phyloP scores from a whole-genome alignment of 2,113 vertebrate genomes.

The Nasalis larvatus region DNA sequence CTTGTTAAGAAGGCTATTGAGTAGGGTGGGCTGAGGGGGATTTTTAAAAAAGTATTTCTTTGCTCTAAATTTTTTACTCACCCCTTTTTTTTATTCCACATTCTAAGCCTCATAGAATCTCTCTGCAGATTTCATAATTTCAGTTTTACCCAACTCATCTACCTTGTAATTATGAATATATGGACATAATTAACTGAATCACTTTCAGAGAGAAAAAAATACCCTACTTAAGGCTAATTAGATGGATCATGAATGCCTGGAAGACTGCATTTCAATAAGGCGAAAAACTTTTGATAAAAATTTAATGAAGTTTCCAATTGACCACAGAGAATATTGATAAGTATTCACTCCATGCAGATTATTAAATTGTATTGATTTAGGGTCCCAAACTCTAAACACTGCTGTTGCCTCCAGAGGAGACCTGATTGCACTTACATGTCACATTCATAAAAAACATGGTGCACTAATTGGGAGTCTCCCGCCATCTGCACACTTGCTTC shows the following conservation, averaged over 20 bases:
- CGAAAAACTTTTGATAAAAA: constrained; percentile 83
- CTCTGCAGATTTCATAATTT: constrained; percentile 81
- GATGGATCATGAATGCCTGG: constrained; percentile 78
- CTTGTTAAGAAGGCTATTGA: not conserved
- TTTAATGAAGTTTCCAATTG: constrained; percentile 82
- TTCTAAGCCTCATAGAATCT: constrained; percentile 64
- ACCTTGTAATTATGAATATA: constrained; percentile 79
- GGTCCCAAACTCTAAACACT: constrained; percentile 71
- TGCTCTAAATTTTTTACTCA: not conserved
- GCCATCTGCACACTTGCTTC: constrained; percentile 85
- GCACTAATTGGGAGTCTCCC: constrained; percentile 86
- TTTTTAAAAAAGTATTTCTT: not conserved
- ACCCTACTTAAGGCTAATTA: constrained; percentile 82
- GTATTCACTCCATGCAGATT: constrained; percentile 72
- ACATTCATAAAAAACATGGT: constrained; percentile 80
- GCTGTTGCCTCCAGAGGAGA: constrained; percentile 72
- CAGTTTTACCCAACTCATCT: constrained; percentile 80
- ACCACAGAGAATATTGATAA: constrained; percentile 78
- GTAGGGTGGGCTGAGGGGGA: not conserved
- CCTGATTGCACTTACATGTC: constrained; percentile 81
- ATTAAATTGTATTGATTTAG: constrained; percentile 84
- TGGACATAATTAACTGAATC: constrained; percentile 80
- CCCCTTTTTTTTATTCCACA: not conserved
- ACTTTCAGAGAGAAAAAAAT: constrained; percentile 75
- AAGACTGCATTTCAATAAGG: constrained; percentile 81